Evolutionary conservation across 2,797 vertebrate genomes (phyloP).

Genomic region (Aldrovandia affinis): DNA sequence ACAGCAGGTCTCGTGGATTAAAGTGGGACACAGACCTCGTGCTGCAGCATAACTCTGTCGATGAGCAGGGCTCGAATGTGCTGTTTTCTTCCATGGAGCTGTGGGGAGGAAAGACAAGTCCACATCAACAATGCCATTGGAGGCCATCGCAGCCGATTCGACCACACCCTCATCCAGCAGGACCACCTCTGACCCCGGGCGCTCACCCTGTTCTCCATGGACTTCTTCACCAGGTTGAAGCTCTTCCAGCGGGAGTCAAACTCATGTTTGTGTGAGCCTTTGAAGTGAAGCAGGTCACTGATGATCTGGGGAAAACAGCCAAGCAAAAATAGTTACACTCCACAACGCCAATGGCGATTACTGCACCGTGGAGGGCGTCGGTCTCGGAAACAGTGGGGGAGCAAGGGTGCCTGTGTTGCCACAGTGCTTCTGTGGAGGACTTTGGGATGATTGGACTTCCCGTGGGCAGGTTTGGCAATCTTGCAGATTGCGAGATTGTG

Average conservation of each 20-base stretch:
- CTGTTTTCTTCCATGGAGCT: conserved; percentile 95
- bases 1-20: too few relatives aligned
- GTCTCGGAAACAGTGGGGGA: too few relatives aligned
- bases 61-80: conserved; percentile 95
- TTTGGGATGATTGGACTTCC: too few relatives aligned
- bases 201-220: conserved; percentile 97
- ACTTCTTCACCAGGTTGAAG: conserved; percentile 96
- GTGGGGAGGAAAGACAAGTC: conserved; percentile 45
- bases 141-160: background rate
- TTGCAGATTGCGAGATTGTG: too few relatives aligned
- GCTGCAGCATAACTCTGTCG: conserved; percentile 96
- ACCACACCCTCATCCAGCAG: background rate
- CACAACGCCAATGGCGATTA: background rate
- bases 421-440: too few relatives aligned
- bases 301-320: conserved; percentile 80
- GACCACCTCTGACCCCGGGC: conserved; percentile 7
- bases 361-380: too few relatives aligned
- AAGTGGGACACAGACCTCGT: conserved; percentile 76
- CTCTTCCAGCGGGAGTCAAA: conserved; percentile 98
- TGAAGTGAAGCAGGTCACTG: conserved; percentile 92
- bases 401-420: too few relatives aligned
- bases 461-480: too few relatives aligned
- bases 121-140: background rate
- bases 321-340: background rate
- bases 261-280: conserved; percentile 96